Percentiles rank a stretch among this genome's conserved stretches.
Conservation (phyloP, 2,113 vertebrate species). For the Phrynosoma platyrhinos region DNA sequence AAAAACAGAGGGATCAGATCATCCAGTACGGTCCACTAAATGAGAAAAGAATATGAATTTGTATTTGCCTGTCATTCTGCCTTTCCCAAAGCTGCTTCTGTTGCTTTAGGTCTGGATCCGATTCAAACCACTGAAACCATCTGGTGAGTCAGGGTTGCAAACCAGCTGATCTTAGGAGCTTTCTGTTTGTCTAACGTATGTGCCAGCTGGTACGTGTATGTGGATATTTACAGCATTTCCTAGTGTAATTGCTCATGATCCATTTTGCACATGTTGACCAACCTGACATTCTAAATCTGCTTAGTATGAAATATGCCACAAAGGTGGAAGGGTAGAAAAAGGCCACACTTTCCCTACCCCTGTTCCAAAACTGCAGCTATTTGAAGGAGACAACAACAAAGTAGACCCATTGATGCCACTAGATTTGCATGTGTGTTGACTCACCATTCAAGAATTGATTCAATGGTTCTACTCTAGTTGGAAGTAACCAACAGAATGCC, state of each 20-base stretch:
- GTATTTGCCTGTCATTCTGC: neutral
- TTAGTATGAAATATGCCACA: neutral
- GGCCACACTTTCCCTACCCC: neutral
- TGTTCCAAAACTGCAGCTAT: neutral
- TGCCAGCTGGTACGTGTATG: no score
- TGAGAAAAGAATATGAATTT: neutral
- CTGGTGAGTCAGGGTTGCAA: conserved; percentile 13
- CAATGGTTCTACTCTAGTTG: no score
- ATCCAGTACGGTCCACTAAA: neutral
- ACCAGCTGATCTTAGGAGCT: conserved; percentile 19
- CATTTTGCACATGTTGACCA: neutral
- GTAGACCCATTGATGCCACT: no score
- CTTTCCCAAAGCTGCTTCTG: neutral
- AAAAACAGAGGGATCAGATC: conserved; percentile 5
- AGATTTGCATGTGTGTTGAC: no score
- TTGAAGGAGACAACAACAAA: no score
- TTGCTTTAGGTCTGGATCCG: neutral
- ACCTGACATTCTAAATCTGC: neutral
- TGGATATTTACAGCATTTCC: neutral
- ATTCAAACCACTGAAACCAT: conserved; percentile 13
- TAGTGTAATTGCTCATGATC: neutral
- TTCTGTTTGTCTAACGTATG: neutral
- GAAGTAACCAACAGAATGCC: no score
- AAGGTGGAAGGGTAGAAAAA: neutral
- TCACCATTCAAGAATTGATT: neutral